A percentile compares a stretch with the other conserved stretches of the same genome.
phyloP scores from a whole-genome alignment of 1,140 invertebrate genomes.

The Drosophila tropicalis region DNA sequence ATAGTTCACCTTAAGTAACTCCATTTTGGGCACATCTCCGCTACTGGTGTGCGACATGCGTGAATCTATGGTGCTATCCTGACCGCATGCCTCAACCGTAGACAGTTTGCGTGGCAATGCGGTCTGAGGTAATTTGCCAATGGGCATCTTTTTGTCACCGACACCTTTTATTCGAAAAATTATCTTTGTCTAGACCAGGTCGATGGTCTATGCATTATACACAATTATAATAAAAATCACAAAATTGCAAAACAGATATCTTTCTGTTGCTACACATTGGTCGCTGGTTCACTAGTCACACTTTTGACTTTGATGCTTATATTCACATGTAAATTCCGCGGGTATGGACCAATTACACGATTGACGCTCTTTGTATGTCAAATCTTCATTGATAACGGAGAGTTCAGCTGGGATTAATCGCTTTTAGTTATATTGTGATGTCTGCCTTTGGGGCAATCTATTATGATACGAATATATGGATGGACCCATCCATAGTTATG shows the following conservation, averaged over 20 bases:
- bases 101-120: slow-evolving; percentile 24
- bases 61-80: slow-evolving; percentile 66
- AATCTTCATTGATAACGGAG: slow-evolving; percentile 32
- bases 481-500: slow-evolving; percentile 26
- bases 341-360: slow-evolving; percentile 41
- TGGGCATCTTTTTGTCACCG: slow-evolving; percentile 53
- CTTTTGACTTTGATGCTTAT: not conserved
- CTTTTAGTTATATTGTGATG: slow-evolving; percentile 22
- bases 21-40: slow-evolving; percentile 73
- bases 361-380: slow-evolving; percentile 26
- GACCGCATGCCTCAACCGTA: slow-evolving; percentile 37
- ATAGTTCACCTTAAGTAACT: slow-evolving; percentile 76
- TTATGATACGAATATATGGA: not conserved
- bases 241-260: slow-evolving; percentile 34
- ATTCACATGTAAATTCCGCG: slow-evolving; percentile 49
- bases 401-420: slow-evolving; percentile 24
- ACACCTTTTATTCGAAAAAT: not conserved
- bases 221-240: slow-evolving; percentile 10
- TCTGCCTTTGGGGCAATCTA: slow-evolving; percentile 15
- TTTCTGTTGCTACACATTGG: slow-evolving; percentile 33
- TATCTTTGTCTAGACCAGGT: slow-evolving; percentile 19
- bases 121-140: slow-evolving; percentile 45
- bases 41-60: slow-evolving; percentile 49
- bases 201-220: not conserved
- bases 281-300: slow-evolving; percentile 30